Evolutionary conservation across 2,888 invertebrate species (phyloP).

Genomic region (Torymus aiolomorphi): DNA sequence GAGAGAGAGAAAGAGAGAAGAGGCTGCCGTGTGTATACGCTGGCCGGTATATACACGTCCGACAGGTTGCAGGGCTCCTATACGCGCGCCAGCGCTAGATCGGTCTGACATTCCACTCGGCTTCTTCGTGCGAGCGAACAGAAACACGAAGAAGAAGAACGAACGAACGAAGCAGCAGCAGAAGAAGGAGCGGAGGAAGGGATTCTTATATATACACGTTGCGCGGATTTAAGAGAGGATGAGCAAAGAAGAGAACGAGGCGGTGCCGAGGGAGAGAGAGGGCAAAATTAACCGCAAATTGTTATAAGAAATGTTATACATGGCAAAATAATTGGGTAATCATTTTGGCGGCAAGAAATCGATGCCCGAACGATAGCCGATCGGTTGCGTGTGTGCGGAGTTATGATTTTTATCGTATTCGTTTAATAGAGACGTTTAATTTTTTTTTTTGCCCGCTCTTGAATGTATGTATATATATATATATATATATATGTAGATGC

Average conservation of each 20-base stretch:
- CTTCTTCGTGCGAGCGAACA: slow-evolving; percentile 65
- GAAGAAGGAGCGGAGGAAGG: slow-evolving; percentile 31
- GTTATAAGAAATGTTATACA: slow-evolving; percentile 57
- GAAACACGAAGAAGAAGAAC: slow-evolving; percentile 23
- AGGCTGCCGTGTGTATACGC: slow-evolving; percentile 36
- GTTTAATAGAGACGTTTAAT: slow-evolving; percentile 51
- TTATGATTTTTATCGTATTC: slow-evolving; percentile 48
- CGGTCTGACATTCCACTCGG: slow-evolving; percentile 67
- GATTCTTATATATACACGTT: slow-evolving; percentile 39
- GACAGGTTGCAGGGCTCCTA: slow-evolving; percentile 65
- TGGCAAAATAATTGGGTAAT: slow-evolving; percentile 56
- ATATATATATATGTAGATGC: neutral
- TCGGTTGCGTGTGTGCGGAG: neutral
- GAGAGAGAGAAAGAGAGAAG: slow-evolving; percentile 29
- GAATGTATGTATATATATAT: neutral
- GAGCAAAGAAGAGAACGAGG: slow-evolving; percentile 41
- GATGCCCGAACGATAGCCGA: slow-evolving; percentile 33
- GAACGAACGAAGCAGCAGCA: slow-evolving; percentile 20
- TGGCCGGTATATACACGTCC: slow-evolving; percentile 62
- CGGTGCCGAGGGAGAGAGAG: slow-evolving; percentile 22
- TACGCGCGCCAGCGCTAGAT: slow-evolving; percentile 40
- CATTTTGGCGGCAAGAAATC: slow-evolving; percentile 49
- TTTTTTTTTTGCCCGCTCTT: slow-evolving; percentile 19
- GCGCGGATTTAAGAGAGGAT: slow-evolving; percentile 20
- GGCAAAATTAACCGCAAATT: slow-evolving; percentile 55